Evolutionary conservation across 2,888 invertebrate genomes (phyloP).

Genomic region (Idaea biselata): DNA sequence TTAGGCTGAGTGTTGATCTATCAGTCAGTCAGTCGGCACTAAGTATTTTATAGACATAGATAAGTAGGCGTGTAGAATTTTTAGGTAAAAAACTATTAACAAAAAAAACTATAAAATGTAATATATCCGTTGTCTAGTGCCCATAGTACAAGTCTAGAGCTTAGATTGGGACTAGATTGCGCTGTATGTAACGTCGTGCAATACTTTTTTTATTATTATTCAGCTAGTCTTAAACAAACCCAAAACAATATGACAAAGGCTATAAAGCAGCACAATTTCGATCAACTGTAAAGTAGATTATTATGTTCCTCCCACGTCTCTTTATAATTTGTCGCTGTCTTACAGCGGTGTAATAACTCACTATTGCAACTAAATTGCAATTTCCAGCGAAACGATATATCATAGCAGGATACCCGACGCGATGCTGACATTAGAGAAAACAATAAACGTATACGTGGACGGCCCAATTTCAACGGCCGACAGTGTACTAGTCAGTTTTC

Average conservation of each 20-base stretch:
- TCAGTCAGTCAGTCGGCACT: too few species aligned
- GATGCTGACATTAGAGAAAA: constrained; percentile 33
- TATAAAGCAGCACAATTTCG: not conserved
- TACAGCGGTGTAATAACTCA: constrained; percentile 34
- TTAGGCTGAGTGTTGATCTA: too few species aligned
- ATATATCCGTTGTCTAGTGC: too few species aligned
- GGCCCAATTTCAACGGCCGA: constrained; percentile 8
- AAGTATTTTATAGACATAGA: too few species aligned
- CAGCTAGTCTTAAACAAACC: not conserved
- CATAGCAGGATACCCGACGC: constrained; percentile 33
- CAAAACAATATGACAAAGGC: not conserved
- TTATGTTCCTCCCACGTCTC: constrained; percentile 15
- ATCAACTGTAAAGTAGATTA: constrained; percentile 8
- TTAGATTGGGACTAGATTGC: too few species aligned
- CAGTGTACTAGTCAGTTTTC: constrained; percentile 1
- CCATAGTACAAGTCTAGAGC: too few species aligned
- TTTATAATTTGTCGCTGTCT: constrained; percentile 36
- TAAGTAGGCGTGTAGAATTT: not conserved
- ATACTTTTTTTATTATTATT: too few species aligned
- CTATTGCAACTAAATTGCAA: constrained; percentile 47
- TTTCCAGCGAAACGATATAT: constrained; percentile 39
- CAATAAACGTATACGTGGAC: constrained; percentile 35
- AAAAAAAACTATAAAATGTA: too few species aligned
- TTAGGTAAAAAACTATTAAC: not conserved
- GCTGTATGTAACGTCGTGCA: too few species aligned